Evolutionary conservation across 2,888 invertebrate genomes (phyloP).

Genomic region (Crematogaster levior): DNA sequence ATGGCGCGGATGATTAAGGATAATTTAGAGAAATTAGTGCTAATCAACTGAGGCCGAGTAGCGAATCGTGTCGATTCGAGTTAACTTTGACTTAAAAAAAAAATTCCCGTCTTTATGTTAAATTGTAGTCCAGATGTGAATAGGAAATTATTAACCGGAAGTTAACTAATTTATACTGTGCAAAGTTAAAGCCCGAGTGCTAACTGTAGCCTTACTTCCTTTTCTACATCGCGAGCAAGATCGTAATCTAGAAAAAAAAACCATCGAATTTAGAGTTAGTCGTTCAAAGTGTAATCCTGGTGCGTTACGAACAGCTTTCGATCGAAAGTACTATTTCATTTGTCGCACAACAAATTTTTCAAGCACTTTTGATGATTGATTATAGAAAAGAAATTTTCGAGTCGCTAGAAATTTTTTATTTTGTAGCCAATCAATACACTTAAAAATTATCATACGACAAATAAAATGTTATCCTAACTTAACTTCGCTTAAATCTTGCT

Average conservation of each 20-base stretch:
- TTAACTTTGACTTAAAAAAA: not conserved
- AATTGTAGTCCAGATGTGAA: not conserved
- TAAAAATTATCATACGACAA: too few species aligned
- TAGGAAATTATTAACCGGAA: not conserved
- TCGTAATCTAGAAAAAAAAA: not conserved
- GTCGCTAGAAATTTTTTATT: too few species aligned
- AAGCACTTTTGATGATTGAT: too few species aligned
- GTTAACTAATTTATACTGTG: not conserved
- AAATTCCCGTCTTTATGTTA: not conserved
- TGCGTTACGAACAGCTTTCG: not conserved
- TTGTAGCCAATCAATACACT: too few species aligned
- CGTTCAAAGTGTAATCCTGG: not conserved
- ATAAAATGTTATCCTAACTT: too few species aligned
- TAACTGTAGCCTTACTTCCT: not conserved
- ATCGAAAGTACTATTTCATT: too few species aligned
- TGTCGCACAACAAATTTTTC: too few species aligned
- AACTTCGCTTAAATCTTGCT: not conserved
- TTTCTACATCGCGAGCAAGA: not conserved
- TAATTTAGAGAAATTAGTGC: conserved; percentile 37
- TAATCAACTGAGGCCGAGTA: not conserved
- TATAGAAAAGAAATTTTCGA: too few species aligned
- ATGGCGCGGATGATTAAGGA: not conserved
- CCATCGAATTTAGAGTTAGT: not conserved
- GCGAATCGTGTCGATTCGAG: not conserved
- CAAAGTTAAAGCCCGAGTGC: not conserved